Conservation (phyloP, 2,888 invertebrate species). For the Thysanoteuthis rhombus region DNA sequence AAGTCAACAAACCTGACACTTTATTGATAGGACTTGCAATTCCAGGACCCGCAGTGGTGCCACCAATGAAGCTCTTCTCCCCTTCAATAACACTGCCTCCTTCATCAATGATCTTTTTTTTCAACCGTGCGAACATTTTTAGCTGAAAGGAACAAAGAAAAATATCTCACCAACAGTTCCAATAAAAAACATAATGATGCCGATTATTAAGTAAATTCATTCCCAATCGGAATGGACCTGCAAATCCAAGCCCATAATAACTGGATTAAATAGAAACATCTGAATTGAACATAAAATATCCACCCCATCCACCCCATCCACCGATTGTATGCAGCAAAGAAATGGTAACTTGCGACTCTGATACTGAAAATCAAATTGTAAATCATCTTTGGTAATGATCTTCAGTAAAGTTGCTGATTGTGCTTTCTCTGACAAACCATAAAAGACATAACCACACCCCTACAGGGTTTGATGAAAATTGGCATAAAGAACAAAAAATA, state of each 20-base stretch:
- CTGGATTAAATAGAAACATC: not conserved
- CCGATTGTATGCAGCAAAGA: no score
- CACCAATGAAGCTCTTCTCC: slow-evolving; percentile 36
- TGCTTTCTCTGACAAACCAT: no score
- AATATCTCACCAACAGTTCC: not conserved
- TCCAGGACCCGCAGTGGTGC: slow-evolving; percentile 40
- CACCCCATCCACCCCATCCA: no score
- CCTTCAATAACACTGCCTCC: slow-evolving; percentile 47
- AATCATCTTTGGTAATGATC: no score
- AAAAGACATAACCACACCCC: no score
- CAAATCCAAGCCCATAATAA: not conserved
- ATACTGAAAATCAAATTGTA: no score
- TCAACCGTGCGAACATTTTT: slow-evolving; percentile 61
- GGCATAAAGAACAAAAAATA: no score
- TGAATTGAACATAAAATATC: no score
- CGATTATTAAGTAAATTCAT: not conserved
- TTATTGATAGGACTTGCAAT: slow-evolving; percentile 45
- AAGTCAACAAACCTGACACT: slow-evolving; percentile 42
- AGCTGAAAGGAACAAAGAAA: not conserved
- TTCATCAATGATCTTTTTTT: slow-evolving; percentile 57
- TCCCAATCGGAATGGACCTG: not conserved
- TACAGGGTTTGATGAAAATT: no score
- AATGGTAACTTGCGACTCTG: no score
- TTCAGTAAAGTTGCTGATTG: no score
- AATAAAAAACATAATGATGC: not conserved